Conservation (phyloP, 2,888 invertebrate species). For the Ectropis crepuscularia region DNA sequence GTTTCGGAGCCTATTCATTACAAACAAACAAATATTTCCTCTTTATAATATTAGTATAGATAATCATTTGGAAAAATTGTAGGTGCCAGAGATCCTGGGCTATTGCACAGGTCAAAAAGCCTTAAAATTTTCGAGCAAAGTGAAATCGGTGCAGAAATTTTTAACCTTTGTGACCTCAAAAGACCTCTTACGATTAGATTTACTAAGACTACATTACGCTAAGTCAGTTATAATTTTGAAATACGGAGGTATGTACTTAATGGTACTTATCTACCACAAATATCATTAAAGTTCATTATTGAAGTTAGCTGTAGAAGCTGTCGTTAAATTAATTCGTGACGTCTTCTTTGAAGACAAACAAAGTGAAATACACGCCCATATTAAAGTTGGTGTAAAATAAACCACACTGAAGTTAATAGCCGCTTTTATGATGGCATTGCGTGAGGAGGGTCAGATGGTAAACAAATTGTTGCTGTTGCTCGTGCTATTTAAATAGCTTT, state of each 20-base stretch:
- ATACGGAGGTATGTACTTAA: not conserved
- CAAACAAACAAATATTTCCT: no score
- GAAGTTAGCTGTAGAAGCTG: constrained; percentile 39
- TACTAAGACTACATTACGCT: no score
- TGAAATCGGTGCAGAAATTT: no score
- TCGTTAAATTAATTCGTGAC: constrained; percentile 62
- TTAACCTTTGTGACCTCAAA: no score
- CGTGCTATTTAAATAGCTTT: constrained; percentile 23
- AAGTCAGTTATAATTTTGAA: no score
- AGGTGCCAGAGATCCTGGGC: no score
- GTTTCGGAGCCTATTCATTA: no score
- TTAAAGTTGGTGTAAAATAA: constrained; percentile 57
- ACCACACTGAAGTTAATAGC: constrained; percentile 79
- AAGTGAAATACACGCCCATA: constrained; percentile 46
- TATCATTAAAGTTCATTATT: constrained; percentile 37
- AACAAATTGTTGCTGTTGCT: constrained; percentile 68
- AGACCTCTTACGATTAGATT: no score
- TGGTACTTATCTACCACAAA: constrained; percentile 10
- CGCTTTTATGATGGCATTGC: constrained; percentile 78
- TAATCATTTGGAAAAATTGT: no score
- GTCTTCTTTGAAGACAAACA: constrained; percentile 74
- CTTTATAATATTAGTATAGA: no score
- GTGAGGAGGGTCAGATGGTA: constrained; percentile 69
- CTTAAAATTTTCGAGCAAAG: no score
- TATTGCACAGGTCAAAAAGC: no score